phyloP scores from a whole-genome alignment of 2,888 invertebrate genomes.

The Pherbina coryleti region DNA sequence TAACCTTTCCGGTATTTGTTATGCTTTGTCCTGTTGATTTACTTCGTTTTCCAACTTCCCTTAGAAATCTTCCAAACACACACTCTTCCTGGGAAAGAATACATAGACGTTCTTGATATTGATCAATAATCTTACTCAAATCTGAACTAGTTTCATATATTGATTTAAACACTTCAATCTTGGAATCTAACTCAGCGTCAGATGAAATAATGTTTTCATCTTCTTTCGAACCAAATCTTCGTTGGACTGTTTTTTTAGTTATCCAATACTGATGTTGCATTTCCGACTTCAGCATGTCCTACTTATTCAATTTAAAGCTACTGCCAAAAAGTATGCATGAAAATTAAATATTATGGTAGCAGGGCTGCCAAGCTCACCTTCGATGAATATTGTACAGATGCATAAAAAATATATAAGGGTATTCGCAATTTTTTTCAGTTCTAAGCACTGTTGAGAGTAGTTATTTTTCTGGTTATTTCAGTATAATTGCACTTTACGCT shows the following conservation, averaged over 20 bases:
- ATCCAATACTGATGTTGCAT: conserved; percentile 99
- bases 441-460: no score
- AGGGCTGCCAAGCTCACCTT: no score
- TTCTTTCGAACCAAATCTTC: conserved; percentile 95
- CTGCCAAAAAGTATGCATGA: conserved; percentile 24
- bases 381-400: no score
- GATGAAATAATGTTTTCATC: conserved; percentile 97
- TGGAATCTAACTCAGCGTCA: conserved; percentile 96
- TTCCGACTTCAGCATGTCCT: conserved; percentile 68
- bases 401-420: no score
- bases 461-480: no score
- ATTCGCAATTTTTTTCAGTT: no score
- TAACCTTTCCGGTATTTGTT: conserved; percentile 85
- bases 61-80: conserved; percentile 92
- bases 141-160: conserved; percentile 91
- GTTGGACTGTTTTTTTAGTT: conserved; percentile 93
- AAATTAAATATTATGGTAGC: not conserved
- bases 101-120: conserved; percentile 93
- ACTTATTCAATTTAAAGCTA: not conserved
- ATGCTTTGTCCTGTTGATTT: conserved; percentile 89
- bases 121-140: conserved; percentile 89
- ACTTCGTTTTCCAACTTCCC: conserved; percentile 91
- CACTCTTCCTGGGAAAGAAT: conserved; percentile 96
- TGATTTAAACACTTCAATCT: conserved; percentile 84
- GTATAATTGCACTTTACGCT: no score